Base-by-base conservation (phyloP, 2,888 invertebrate species). In the Amphiduros pacificus region DNA sequence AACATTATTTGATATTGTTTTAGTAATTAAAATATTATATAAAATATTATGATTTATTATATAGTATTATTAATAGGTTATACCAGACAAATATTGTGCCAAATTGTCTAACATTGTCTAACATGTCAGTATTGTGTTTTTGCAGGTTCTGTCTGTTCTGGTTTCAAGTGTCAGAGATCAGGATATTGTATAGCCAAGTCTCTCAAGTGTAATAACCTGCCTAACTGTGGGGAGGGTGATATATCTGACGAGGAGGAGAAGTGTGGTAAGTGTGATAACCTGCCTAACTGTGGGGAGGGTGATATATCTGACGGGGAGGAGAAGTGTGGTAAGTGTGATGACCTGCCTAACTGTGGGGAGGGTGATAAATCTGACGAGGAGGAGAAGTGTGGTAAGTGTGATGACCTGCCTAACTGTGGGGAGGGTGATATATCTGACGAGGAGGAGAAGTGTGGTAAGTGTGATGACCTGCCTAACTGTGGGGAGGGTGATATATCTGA, bases 331-430 rank as follows among this genome's bases (percentile, higher is more conserved):
- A 87, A 88, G 65, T 93, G 93, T 85, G 91, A 93, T 82, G 85
- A 87, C 68, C 85, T 90, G 70, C 88, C 88, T 78, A 93, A 97
- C 86, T 97, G 98, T 85, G 94, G 94, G 56, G 86, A 87, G 74
- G 87, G 87, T 71, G 90, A 90, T 80, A 84, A 87, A 71, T 89
- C 90, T 48, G 89, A 91, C 82, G 91, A 91, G 53, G 44, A 48
- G 14, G n/a, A 52, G 17, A 55, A 55, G 29, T 60, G 60, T 54
- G 44, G 44, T 44, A 87, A 88, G 65, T 93, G 93, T 85, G 91
- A 93, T 82, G 85, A 87, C 68, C 85, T 90, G 70, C 88, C 88
- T 78, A 93, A 97, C 86, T 97, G 98, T 85, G 94, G 94, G 56
- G 86, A 87, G 74, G 87, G 87, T 71, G 90, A 90, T 80, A 84